These are phyloP conservation scores for Pseudopleuronectes americanus DNA, from an alignment of 2,797 vertebrate genomes.

Conservation along the genomic window DNA sequence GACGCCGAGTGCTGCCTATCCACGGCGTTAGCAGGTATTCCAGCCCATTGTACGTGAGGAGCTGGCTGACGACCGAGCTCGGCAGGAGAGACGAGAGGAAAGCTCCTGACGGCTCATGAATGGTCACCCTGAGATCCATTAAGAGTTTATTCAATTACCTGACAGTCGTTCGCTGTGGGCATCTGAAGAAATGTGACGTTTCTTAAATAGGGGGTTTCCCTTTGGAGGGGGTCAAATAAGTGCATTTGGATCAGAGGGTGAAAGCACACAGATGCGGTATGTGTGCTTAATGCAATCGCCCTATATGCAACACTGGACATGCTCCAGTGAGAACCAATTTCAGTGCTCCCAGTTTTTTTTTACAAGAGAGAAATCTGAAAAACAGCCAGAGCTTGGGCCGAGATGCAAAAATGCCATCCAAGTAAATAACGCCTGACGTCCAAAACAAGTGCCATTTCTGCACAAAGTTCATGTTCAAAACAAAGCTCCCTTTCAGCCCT, in stretches of 20 bases:
- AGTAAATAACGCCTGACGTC: constrained; percentile 56
- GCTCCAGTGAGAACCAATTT: constrained; percentile 34
- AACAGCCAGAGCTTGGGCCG: constrained; percentile 40
- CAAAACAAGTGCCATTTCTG: constrained; percentile 57
- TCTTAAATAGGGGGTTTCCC: constrained; percentile 15
- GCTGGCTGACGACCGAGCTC: constrained; percentile 33
- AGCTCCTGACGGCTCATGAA: constrained; percentile 29
- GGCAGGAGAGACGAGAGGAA: constrained; percentile 24
- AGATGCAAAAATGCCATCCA: constrained; percentile 55
- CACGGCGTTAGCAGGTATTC: constrained; percentile 43
- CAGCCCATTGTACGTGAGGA: constrained; percentile 16
- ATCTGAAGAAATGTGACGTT: constrained; percentile 30
- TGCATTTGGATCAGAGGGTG: constrained; percentile 38
- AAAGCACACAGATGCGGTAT: constrained; percentile 6
- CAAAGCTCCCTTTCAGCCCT: constrained; percentile 66
- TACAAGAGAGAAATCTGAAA: constrained; percentile 40
- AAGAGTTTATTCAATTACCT: constrained; percentile 53
- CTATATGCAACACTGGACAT: constrained; percentile 38
- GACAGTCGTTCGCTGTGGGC: constrained; percentile 38
- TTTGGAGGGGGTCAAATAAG: constrained; percentile 33
- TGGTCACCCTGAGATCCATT: constrained; percentile 50
- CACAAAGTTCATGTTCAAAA: constrained; percentile 62
- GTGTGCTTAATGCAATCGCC: constrained; percentile 9
- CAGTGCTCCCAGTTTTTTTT: constrained; percentile 23
- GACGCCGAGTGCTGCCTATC: constrained; percentile 33